Conservation (phyloP, 2,888 invertebrate genomes). For the Platynereis dumerilii region DNA sequence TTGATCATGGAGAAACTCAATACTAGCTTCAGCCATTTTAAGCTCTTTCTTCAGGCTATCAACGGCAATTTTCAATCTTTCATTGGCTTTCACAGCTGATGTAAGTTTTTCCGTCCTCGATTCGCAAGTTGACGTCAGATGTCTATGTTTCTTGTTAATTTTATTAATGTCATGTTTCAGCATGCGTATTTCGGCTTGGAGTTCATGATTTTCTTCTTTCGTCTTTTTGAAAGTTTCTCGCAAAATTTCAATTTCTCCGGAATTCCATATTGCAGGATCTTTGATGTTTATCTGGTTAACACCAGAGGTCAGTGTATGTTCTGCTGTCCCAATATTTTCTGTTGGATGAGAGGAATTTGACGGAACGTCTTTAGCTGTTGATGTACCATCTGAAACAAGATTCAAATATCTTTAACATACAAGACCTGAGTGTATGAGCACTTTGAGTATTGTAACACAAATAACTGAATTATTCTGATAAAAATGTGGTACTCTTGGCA, state of each 20-base stretch:
- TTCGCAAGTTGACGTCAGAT: background rate
- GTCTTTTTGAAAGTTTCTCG: background rate
- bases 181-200: background rate
- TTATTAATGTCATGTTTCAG: background rate
- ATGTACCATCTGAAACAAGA: no score
- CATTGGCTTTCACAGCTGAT: background rate
- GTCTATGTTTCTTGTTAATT: slow-evolving; percentile 1
- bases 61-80: background rate
- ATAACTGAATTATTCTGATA: no score
- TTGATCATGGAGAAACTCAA: background rate
- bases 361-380: no score
- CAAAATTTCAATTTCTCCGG: background rate
- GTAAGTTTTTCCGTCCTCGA: background rate
- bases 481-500: no score
- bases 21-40: background rate
- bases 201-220: slow-evolving; percentile 3
- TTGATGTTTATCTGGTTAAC: background rate
- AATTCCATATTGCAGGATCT: background rate
- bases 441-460: no score
- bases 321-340: no score
- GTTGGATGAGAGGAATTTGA: no score
- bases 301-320: no score
- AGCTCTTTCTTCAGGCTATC: background rate
- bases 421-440: no score
- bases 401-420: no score